phyloP scores from a whole-genome alignment of 2,113 vertebrate species.

The Pelecanoides urinatrix region DNA sequence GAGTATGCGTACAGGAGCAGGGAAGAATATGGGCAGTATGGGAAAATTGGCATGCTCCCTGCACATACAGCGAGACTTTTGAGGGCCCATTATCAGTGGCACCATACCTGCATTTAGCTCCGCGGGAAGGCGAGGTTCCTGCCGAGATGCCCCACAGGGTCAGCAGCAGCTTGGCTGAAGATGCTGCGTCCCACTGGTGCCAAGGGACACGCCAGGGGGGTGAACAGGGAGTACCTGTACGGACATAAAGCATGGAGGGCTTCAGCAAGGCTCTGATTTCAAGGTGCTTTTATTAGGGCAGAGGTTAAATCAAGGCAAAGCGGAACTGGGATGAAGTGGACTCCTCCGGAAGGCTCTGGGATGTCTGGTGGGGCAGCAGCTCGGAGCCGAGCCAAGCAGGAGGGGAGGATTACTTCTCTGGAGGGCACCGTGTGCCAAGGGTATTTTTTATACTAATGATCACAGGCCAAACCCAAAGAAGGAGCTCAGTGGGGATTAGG shows the following conservation, averaged over 20 bases:
- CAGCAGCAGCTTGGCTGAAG: neutral
- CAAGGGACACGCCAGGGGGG: neutral
- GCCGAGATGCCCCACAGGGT: neutral
- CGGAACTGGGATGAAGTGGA: neutral
- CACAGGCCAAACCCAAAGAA: neutral
- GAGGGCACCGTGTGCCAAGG: neutral
- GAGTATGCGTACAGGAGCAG: neutral
- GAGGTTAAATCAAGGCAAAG: neutral
- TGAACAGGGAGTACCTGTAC: neutral
- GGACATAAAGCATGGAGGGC: neutral
- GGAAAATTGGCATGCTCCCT: neutral
- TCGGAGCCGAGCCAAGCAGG: neutral
- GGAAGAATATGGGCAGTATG: neutral
- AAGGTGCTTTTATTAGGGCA: neutral
- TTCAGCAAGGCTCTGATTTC: neutral
- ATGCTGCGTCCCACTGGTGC: neutral
- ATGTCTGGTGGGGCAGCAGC: neutral
- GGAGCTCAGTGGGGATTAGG: neutral
- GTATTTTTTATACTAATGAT: neutral
- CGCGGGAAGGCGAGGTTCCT: neutral
- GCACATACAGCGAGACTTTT: neutral
- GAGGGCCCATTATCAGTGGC: neutral
- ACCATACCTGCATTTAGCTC: neutral
- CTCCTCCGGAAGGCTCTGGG: neutral
- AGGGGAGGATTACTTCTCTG: neutral